These are phyloP conservation scores for Telmatherina bonti DNA, from an alignment of 2,797 vertebrate species.

Conservation along the genomic window DNA sequence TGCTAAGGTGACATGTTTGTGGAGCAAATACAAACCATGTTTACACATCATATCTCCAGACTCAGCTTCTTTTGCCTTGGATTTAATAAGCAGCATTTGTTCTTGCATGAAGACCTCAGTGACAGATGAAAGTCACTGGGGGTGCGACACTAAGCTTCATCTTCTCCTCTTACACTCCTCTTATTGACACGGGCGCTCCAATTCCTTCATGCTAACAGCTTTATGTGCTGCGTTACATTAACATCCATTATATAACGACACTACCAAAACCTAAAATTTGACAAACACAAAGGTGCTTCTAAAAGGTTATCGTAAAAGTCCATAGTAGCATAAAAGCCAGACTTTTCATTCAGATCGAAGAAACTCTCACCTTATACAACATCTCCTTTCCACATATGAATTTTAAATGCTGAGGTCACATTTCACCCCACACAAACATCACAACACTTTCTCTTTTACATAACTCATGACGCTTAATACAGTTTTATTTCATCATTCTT, in stretches of 20 bases:
- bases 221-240: constrained; percentile 12
- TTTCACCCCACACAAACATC: constrained; percentile 42
- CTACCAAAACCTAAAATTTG: not conserved
- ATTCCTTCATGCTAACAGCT: constrained; percentile 43
- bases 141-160: constrained; percentile 10
- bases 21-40: constrained; percentile 3
- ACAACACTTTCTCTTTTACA: constrained; percentile 39
- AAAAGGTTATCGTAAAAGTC: not conserved
- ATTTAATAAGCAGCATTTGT: constrained; percentile 3
- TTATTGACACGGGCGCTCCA: constrained; percentile 15
- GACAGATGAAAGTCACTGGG: not conserved
- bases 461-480: constrained; percentile 17
- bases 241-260: constrained; percentile 5
- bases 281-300: not conserved
- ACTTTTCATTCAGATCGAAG: constrained; percentile 20
- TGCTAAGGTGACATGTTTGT: not conserved
- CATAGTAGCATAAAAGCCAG: not conserved
- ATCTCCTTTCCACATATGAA: constrained; percentile 40
- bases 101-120: not conserved
- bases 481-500: not conserved
- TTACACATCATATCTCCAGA: not conserved
- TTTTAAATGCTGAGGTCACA: constrained; percentile 34
- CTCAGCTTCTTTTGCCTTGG: not conserved
- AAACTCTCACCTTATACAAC: constrained; percentile 17
- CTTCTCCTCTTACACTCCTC: constrained; percentile 38